phyloP scores from a whole-genome alignment of 2,888 invertebrate genomes.

The Aporophyla lueneburgensis region DNA sequence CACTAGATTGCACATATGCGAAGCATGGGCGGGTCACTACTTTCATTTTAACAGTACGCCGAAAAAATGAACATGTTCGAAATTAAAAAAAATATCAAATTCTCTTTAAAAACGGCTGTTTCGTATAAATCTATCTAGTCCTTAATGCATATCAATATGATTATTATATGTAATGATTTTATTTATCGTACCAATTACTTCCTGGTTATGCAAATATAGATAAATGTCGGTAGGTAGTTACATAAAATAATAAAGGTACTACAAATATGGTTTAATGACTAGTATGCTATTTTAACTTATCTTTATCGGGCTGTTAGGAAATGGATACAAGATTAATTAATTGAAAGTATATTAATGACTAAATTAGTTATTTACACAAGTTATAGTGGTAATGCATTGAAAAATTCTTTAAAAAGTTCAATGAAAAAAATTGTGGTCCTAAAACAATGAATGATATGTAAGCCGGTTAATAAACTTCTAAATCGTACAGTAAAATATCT shows the following conservation, averaged over 20 bases:
- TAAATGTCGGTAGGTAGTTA: constrained; percentile 55
- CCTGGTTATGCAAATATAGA: constrained; percentile 64
- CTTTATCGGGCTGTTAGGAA: constrained; percentile 20
- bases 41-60: background rate
- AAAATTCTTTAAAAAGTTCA: no score
- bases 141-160: constrained; percentile 47
- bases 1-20: no score
- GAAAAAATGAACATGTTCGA: background rate
- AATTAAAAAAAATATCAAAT: background rate
- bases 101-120: background rate
- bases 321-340: background rate
- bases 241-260: constrained; percentile 60
- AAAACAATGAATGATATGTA: no score
- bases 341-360: background rate
- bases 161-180: constrained; percentile 62
- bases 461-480: no score
- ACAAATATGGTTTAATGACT: constrained; percentile 49
- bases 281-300: constrained; percentile 18
- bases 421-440: no score
- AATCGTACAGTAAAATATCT: background rate
- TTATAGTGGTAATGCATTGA: no score
- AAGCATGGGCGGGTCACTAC: no score
- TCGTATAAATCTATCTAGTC: constrained; percentile 11
- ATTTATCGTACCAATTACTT: constrained; percentile 62
- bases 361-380: background rate